Evolutionary conservation across 1,140 invertebrate genomes (phyloP).

Genomic region (Dolichoris vasculosae): DNA sequence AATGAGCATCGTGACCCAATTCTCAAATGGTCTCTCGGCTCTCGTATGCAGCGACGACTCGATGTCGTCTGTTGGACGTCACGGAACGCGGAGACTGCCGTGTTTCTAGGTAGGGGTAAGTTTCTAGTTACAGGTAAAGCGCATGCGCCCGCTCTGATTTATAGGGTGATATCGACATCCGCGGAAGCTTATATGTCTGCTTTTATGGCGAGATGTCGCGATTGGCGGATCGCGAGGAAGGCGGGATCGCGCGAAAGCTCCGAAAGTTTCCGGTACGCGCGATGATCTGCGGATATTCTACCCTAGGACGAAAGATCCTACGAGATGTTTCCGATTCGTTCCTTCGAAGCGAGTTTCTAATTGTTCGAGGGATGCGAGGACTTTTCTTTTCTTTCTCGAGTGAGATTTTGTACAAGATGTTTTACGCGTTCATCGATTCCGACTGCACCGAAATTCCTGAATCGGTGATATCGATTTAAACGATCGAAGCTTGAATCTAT

Average conservation of each 20-base stretch:
- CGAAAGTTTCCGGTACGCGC: not conserved
- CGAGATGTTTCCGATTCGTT: too few relatives aligned
- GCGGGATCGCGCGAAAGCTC: not conserved
- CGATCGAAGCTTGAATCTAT: not conserved
- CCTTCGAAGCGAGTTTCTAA: too few relatives aligned
- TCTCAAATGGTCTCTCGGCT: not conserved
- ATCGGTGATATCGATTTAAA: not conserved
- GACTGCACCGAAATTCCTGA: not conserved
- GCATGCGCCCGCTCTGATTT: not conserved
- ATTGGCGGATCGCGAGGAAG: not conserved
- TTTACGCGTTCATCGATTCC: too few relatives aligned
- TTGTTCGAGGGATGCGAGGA: too few relatives aligned
- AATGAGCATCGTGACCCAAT: constrained; percentile 38
- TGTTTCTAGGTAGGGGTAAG: not conserved
- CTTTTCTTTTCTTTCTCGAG: too few relatives aligned
- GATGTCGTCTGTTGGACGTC: constrained; percentile 29
- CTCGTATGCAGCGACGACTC: constrained; percentile 13
- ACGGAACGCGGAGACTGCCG: not conserved
- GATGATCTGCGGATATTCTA: too few relatives aligned
- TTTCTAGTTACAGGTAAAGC: too few relatives aligned
- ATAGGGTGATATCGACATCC: not conserved
- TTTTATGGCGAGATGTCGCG: fast-evolving
- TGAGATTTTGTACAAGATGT: too few relatives aligned
- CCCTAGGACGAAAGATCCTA: too few relatives aligned
- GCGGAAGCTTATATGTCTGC: not conserved